Conservation (phyloP, 2,888 invertebrate species). For the Ferrisia virgata region DNA sequence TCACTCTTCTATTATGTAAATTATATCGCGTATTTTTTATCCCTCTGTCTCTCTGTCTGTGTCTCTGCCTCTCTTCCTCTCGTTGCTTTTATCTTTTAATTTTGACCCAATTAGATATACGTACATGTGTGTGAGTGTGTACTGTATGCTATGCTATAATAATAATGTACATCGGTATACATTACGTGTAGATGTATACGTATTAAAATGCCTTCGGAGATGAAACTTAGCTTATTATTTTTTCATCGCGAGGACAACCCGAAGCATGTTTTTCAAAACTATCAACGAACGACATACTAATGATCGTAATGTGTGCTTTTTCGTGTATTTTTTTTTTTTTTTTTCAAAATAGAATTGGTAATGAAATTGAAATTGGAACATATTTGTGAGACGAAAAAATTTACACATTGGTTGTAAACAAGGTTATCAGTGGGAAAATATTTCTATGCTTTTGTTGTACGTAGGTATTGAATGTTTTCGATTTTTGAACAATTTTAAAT, state of each 20-base stretch:
- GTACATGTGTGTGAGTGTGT: too few relatives aligned
- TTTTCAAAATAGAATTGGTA: neutral
- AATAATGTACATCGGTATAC: too few relatives aligned
- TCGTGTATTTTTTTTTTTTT: neutral
- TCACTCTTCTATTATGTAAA: conserved; percentile 12
- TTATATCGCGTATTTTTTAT: neutral
- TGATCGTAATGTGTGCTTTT: neutral
- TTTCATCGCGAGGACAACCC: neutral
- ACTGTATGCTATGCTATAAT: too few relatives aligned
- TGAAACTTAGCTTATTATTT: neutral
- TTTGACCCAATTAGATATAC: neutral
- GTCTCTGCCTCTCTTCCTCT: neutral
- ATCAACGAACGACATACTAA: too few relatives aligned
- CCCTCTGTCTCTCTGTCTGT: too few relatives aligned
- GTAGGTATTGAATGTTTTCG: too few relatives aligned
- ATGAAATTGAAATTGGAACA: neutral
- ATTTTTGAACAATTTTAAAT: too few relatives aligned
- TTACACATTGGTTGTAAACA: neutral
- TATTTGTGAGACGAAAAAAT: neutral
- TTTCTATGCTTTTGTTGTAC: too few relatives aligned
- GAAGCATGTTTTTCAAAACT: too few relatives aligned
- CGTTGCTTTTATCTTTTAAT: neutral
- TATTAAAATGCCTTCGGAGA: neutral
- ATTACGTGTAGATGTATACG: neutral
- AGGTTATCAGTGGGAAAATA: neutral